Evolutionary conservation across 35 echinoderm and acorn worm genomes (phyloP).

Genomic region (Apostichopus japonicus): DNA sequence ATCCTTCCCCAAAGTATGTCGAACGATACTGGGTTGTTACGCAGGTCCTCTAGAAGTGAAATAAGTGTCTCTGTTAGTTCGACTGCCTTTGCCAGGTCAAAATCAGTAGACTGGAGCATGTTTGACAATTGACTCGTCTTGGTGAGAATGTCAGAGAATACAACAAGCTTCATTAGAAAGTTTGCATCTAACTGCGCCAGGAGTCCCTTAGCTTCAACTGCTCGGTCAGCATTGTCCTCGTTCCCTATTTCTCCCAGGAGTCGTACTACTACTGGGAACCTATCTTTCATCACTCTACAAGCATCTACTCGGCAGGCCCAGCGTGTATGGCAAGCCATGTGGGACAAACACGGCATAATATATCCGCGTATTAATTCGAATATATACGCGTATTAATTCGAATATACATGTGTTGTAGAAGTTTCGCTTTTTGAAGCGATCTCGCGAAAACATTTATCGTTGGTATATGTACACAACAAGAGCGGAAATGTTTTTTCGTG

Average conservation of each 20-base stretch:
- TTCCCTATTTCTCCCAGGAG: slow-evolving; percentile 58
- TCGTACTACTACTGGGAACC: slow-evolving; percentile 52
- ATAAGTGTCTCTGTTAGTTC: too few species aligned
- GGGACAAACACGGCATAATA: too few species aligned
- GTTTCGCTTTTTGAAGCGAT: too few species aligned
- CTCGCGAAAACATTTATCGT: too few species aligned
- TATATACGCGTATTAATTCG: too few species aligned
- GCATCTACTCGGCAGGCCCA: slow-evolving; percentile 52
- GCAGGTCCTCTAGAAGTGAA: too few species aligned
- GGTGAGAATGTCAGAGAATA: slow-evolving; percentile 42
- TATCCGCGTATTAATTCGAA: too few species aligned
- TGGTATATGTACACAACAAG: too few species aligned
- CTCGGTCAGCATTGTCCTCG: slow-evolving; percentile 61
- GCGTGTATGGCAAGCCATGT: too few species aligned
- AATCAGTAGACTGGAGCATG: slow-evolving; percentile 43
- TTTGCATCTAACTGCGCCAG: slow-evolving; percentile 45
- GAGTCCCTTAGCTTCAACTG: slow-evolving; percentile 55
- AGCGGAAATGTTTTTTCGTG: too few species aligned
- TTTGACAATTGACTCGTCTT: slow-evolving; percentile 64
- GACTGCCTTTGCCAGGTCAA: too few species aligned
- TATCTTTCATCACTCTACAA: slow-evolving; percentile 13
- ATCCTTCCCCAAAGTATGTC: slow-evolving; percentile 52
- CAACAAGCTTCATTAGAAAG: slow-evolving; percentile 57
- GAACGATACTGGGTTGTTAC: slow-evolving; percentile 49
- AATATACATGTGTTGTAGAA: too few species aligned